These are phyloP conservation scores for Mellilla xanthometata DNA, from an alignment of 2,888 invertebrate genomes.

Conservation along the genomic window DNA sequence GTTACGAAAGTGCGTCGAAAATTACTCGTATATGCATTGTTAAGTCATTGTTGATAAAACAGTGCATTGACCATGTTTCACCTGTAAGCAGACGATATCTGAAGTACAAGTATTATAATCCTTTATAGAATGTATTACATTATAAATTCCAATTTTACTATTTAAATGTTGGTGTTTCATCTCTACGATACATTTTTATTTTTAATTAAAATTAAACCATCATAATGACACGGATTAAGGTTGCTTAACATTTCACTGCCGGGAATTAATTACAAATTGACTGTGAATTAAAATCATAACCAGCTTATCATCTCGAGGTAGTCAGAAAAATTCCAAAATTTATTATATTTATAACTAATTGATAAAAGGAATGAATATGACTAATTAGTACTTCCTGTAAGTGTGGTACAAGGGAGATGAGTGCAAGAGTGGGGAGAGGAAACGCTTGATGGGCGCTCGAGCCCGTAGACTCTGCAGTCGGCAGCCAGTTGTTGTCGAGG, in stretches of 20 bases:
- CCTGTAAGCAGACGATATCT: too few species aligned
- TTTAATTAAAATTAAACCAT: too few species aligned
- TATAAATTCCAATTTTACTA: too few species aligned
- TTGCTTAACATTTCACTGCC: not conserved
- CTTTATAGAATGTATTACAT: too few species aligned
- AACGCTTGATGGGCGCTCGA: constrained; percentile 48
- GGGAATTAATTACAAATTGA: constrained; percentile 36
- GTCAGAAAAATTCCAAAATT: constrained; percentile 38
- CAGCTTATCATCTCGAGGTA: constrained; percentile 67
- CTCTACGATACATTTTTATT: too few species aligned
- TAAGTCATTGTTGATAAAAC: too few species aligned
- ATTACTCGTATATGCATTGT: too few species aligned
- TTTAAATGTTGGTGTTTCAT: too few species aligned
- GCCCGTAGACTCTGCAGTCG: constrained; percentile 71
- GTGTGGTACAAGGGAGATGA: constrained; percentile 52
- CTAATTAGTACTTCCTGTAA: constrained; percentile 40
- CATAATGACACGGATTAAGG: too few species aligned
- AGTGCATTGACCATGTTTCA: too few species aligned
- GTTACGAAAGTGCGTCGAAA: too few species aligned
- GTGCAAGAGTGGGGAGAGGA: constrained; percentile 49
- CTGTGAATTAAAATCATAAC: constrained; percentile 30
- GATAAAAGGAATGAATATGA: constrained; percentile 41
- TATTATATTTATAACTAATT: constrained; percentile 33
- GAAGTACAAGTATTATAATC: too few species aligned
- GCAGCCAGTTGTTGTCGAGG: constrained; percentile 77